These are phyloP conservation scores for Heterocephalus glaber DNA, from an alignment of 2,113 vertebrate species.

Conservation along the genomic window DNA sequence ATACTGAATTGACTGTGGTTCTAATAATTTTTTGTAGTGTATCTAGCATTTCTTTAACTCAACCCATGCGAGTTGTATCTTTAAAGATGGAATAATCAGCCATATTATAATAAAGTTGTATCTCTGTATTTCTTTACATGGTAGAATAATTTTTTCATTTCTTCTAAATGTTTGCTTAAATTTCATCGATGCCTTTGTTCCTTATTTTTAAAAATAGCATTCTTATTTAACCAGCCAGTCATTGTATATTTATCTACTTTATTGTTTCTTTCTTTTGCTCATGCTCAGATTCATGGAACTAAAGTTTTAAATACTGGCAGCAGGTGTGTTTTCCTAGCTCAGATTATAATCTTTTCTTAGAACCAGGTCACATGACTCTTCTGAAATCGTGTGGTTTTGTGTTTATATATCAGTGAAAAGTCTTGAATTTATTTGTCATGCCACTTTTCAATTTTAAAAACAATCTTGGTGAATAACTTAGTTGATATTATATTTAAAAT, in stretches of 20 bases:
- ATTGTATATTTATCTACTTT: not conserved
- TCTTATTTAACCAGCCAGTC: not conserved
- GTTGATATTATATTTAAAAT: not conserved
- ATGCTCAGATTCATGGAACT: not conserved
- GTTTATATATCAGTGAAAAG: constrained; percentile 5
- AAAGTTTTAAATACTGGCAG: not conserved
- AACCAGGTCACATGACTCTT: constrained; percentile 31
- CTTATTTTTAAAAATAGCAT: not conserved
- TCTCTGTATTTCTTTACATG: not conserved
- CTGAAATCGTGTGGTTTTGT: constrained; percentile 55
- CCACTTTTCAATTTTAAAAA: constrained; percentile 1
- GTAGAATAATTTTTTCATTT: not conserved
- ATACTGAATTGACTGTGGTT: not conserved
- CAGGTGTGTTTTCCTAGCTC: not conserved
- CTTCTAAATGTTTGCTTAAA: constrained; percentile 46
- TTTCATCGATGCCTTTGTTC: not conserved
- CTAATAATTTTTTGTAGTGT: not conserved
- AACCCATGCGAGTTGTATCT: not conserved
- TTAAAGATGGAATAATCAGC: not conserved
- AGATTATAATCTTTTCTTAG: constrained; percentile 71
- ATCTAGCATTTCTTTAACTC: not conserved
- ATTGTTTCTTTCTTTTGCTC: not conserved
- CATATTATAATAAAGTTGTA: not conserved
- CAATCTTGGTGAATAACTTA: not conserved
- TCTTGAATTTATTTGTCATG: constrained; percentile 37